phyloP scores from a whole-genome alignment of 2,113 vertebrate genomes.

The Rissa tridactyla region DNA sequence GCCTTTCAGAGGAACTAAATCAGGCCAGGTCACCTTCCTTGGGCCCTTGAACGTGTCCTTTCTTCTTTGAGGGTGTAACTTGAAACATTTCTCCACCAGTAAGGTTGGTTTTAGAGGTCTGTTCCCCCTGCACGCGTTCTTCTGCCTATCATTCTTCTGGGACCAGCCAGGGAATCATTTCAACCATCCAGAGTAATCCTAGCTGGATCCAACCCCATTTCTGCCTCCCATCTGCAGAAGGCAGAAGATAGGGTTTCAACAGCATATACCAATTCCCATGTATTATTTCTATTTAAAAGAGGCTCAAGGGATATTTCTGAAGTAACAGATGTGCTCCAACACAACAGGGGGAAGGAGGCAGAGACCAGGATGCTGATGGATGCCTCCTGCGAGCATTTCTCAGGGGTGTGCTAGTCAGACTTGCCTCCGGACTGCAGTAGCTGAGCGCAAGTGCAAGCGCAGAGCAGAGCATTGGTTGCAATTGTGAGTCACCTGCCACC shows the following conservation, averaged over 20 bases:
- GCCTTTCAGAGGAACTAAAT: neutral
- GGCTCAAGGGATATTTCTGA: neutral
- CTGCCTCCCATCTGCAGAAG: neutral
- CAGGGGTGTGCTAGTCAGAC: neutral
- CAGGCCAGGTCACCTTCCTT: neutral
- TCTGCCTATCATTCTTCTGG: neutral
- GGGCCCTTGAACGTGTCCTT: neutral
- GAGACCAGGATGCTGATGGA: neutral
- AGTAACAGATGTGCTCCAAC: neutral
- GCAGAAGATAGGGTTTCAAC: neutral
- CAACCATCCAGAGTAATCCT: neutral
- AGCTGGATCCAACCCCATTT: neutral
- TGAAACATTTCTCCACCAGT: neutral
- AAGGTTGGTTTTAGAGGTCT: neutral
- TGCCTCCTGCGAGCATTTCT: neutral
- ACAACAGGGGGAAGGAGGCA: neutral
- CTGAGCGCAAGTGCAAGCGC: accelerated
- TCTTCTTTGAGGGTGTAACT: neutral
- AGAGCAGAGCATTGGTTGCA: neutral
- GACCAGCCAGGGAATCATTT: neutral
- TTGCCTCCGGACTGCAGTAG: neutral
- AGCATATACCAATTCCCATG: neutral
- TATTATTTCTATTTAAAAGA: neutral
- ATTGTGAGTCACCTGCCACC: neutral
- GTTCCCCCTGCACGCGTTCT: neutral